These are phyloP conservation scores for Oscheius sp. DNA, from an alignment of 2,888 invertebrate species.

Conservation along the genomic window DNA sequence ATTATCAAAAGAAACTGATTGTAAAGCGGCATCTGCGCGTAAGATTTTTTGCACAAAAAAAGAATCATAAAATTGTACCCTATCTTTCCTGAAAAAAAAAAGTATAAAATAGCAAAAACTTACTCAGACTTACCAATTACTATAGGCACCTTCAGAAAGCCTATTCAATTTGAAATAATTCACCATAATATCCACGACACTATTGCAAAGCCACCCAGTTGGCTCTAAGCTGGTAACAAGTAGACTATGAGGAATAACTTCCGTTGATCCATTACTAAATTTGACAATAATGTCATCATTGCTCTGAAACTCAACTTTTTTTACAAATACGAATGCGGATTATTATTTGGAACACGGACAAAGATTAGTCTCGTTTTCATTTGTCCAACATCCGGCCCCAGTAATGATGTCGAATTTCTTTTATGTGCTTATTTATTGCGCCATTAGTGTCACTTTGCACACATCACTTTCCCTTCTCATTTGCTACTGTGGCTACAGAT, in stretches of 20 bases:
- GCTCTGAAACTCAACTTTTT: neutral
- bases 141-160: neutral
- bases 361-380: too few relatives aligned
- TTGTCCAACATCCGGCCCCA: too few relatives aligned
- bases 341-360: neutral
- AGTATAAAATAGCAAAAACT: neutral
- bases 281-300: neutral
- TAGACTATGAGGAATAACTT: neutral
- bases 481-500: too few relatives aligned
- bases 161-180: too few relatives aligned
- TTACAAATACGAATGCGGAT: neutral
- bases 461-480: too few relatives aligned
- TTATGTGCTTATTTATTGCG: too few relatives aligned
- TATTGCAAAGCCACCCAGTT: slow-evolving; percentile 1
- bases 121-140: too few relatives aligned
- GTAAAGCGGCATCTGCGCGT: neutral
- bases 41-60: slow-evolving; percentile 3
- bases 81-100: neutral
- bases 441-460: too few relatives aligned
- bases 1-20: too few relatives aligned
- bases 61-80: neutral
- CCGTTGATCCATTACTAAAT: neutral
- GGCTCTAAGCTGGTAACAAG: neutral
- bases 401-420: too few relatives aligned
- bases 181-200: neutral